Percentiles rank a stretch among this genome's conserved stretches.
Evolutionary conservation across 2,113 vertebrate species (phyloP).

Genomic region (Psettodes erumei): DNA sequence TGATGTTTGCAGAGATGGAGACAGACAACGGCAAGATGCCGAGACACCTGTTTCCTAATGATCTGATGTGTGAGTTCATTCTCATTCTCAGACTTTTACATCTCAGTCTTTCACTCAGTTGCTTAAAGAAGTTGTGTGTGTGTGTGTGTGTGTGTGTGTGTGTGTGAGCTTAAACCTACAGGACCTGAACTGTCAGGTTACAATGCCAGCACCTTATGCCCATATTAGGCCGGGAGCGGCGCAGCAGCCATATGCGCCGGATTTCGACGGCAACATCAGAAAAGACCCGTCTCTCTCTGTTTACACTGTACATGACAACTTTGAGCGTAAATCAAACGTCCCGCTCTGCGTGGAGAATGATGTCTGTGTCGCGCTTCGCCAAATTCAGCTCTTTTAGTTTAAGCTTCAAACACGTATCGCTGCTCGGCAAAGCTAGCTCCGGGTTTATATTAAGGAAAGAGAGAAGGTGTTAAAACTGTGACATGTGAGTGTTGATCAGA

Average conservation of each 20-base stretch:
- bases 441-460: slow-evolving; percentile 43
- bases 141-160: neutral
- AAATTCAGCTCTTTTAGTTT: slow-evolving; percentile 28
- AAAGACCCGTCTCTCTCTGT: slow-evolving; percentile 16
- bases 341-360: neutral
- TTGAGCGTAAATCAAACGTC: slow-evolving; percentile 38
- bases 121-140: too few relatives aligned
- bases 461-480: slow-evolving; percentile 76
- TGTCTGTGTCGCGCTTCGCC: slow-evolving; percentile 21
- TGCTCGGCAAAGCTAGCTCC: neutral
- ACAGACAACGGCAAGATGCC: too few relatives aligned
- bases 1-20: too few relatives aligned
- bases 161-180: slow-evolving; percentile 5
- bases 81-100: too few relatives aligned
- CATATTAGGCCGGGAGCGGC: slow-evolving; percentile 59
- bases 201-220: slow-evolving; percentile 22
- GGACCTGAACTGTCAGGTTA: slow-evolving; percentile 3
- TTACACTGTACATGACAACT: slow-evolving; percentile 26
- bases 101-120: too few relatives aligned
- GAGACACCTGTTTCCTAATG: too few relatives aligned
- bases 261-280: neutral
- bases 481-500: slow-evolving; percentile 83
- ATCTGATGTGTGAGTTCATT: too few relatives aligned
- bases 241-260: slow-evolving; percentile 6
- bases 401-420: slow-evolving; percentile 12